Percentiles rank a stretch among this genome's conserved stretches.
These are phyloP conservation scores for Harmothoe impar DNA, from an alignment of 2,888 invertebrate species.

Conservation along the genomic window DNA sequence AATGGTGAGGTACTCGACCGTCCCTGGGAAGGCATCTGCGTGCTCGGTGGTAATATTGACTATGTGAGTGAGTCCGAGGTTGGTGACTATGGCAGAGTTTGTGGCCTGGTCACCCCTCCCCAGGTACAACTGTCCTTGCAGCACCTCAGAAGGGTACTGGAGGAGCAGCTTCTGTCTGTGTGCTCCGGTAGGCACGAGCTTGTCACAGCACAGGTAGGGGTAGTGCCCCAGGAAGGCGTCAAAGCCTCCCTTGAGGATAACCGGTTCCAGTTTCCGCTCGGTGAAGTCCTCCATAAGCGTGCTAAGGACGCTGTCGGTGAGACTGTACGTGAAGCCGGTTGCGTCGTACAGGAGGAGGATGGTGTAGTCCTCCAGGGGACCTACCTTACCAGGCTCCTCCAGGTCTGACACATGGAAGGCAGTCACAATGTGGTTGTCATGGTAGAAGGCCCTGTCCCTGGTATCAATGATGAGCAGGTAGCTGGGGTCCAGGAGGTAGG, in stretches of 20 bases:
- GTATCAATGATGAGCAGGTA: conserved; percentile 79
- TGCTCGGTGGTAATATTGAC: conserved; percentile 74
- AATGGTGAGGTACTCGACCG: conserved; percentile 64
- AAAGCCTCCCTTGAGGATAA: conserved; percentile 74
- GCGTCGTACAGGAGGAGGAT: conserved; percentile 78
- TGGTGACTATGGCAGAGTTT: conserved; percentile 73
- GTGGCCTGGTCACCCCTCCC: conserved; percentile 79
- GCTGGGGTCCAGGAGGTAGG: conserved; percentile 77
- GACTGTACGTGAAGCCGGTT: conserved; percentile 64
- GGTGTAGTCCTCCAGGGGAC: conserved; percentile 71
- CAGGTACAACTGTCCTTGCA: conserved; percentile 76
- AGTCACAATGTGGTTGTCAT: conserved; percentile 72
- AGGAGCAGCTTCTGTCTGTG: conserved; percentile 69
- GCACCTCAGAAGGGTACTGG: conserved; percentile 79
- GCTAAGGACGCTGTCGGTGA: conserved; percentile 70
- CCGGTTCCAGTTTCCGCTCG: conserved; percentile 68
- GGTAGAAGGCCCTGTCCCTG: conserved; percentile 72
- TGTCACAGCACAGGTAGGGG: conserved; percentile 73
- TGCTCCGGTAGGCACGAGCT: conserved; percentile 61
- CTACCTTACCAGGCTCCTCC: conserved; percentile 52
- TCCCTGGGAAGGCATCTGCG: conserved; percentile 51
- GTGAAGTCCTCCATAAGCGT: conserved; percentile 60
- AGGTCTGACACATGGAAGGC: conserved; percentile 71
- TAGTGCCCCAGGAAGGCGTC: conserved; percentile 70
- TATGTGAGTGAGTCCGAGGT: conserved; percentile 77